Evolutionary conservation across 2,113 vertebrate genomes (phyloP), one percentile per base, ranked within the genome.

Genomic region (Promerops cafer): DNA sequence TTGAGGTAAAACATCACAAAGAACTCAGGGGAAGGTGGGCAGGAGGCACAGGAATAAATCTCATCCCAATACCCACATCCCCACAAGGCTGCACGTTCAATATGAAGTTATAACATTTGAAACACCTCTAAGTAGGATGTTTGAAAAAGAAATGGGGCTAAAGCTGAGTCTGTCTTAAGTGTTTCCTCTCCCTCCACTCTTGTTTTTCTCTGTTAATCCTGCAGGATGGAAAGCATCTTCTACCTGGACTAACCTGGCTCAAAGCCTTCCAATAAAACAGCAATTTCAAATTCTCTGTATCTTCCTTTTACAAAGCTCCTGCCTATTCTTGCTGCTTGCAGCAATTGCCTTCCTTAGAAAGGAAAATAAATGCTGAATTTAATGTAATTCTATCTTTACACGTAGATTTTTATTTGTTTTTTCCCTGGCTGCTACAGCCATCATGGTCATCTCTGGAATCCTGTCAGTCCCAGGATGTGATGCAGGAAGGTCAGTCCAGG

Each of bases 21-120:
- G 54, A 42, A 5, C 37, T 14, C 23, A 0, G 20, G 16, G 37
- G 18, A 60, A 50, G 20, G 45, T 20, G 52, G n/a, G 33, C 40
- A 70, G 60, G 26, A 2, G 2, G 37, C 39, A 35, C 23, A 39
- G 40, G 27, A 24, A 10, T 10, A 23, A 19, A 60, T 19, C 61
- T 26, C 23, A 37, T 6, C 42, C 60, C 54, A 23, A 11, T 16
- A 35, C 14, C 53, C 35, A 2, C 14, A n/a, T 22, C 45, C 54
- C 56, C 24, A 8, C 7, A 3, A 28, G 4, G 24, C 14, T 44
- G 19, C 21, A 35, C 0, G 0, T 6, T 15, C 3, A 21, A 13
- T 1, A 8, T 1, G 4, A 37, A 26, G 7, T 31, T 53, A 13
- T 2, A 19, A 11, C 20, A 4, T 31, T 16, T 44, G 7, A 12